Conservation (phyloP, 2,888 invertebrate genomes). For the Beris morrisii region DNA sequence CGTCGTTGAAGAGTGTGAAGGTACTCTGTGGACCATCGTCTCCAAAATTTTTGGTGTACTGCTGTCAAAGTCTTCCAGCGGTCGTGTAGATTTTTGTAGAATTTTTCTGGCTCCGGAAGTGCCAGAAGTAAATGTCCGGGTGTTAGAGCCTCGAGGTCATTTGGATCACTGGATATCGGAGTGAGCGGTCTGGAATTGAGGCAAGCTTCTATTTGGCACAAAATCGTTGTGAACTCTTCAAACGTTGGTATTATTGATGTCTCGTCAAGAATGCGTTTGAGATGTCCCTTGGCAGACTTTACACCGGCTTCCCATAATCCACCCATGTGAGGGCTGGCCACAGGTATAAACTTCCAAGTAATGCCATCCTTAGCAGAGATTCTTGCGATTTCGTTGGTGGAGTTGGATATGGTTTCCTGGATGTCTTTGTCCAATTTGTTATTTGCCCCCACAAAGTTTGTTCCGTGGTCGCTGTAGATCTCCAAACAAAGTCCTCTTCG, state of each 20-base stretch:
- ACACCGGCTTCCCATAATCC: conserved; percentile 19
- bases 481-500: conserved; percentile 25
- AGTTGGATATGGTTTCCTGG: background rate
- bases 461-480: conserved; percentile 18
- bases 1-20: conserved; percentile 4
- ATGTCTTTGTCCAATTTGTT: conserved; percentile 16
- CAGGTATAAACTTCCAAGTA: conserved; percentile 1
- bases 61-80: conserved; percentile 1
- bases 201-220: conserved; percentile 11
- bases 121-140: conserved; percentile 25
- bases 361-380: conserved; percentile 1
- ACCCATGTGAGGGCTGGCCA: conserved; percentile 2
- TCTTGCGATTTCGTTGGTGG: background rate
- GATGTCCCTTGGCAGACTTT: conserved; percentile 11
- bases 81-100: background rate
- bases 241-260: no score
- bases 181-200: conserved; percentile 14
- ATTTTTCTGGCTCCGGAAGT: conserved; percentile 5
- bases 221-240: conserved; percentile 27
- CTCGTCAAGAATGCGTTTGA: conserved; percentile 10
- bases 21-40: background rate
- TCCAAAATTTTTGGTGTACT: conserved; percentile 37
- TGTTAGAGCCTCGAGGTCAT: conserved; percentile 1
- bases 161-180: conserved; percentile 5
- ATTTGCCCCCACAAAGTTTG: conserved; percentile 15